Conservation (phyloP, 2,113 vertebrate genomes). For the Henicopernis longicauda region DNA sequence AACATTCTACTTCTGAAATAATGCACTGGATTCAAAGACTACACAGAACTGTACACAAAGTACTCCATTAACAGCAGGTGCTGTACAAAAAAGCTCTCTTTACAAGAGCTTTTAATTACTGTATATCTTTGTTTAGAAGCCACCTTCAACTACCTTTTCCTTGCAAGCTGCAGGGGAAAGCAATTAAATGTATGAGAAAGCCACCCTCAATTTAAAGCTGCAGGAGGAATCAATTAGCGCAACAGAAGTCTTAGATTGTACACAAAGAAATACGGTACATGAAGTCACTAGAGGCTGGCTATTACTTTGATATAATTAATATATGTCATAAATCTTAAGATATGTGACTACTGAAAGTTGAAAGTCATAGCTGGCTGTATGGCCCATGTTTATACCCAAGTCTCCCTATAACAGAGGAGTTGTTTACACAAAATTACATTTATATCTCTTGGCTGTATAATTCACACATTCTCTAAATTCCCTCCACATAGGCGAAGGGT, state of each 20-base stretch:
- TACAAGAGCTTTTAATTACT: constrained; percentile 42
- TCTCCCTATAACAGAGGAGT: fast-evolving
- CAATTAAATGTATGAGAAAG: constrained; percentile 2
- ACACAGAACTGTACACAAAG: background rate
- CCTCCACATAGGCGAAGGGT: background rate
- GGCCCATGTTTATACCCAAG: background rate
- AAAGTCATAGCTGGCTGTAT: background rate
- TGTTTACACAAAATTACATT: background rate
- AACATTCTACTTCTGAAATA: background rate
- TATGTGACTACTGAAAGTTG: background rate
- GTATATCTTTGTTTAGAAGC: constrained; percentile 35
- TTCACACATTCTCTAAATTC: background rate
- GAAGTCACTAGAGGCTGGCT: background rate
- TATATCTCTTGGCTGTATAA: background rate
- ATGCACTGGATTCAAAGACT: constrained; percentile 3
- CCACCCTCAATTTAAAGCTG: constrained; percentile 9
- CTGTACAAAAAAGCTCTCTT: background rate
- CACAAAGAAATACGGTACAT: background rate
- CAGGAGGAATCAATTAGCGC: background rate
- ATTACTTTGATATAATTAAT: background rate
- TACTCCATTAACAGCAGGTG: constrained; percentile 45
- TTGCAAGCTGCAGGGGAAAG: background rate
- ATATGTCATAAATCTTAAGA: background rate
- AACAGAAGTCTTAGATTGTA: background rate
- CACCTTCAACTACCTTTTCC: background rate